phyloP scores from a whole-genome alignment of 2,113 vertebrate species.

The Megatriorchis doriae region DNA sequence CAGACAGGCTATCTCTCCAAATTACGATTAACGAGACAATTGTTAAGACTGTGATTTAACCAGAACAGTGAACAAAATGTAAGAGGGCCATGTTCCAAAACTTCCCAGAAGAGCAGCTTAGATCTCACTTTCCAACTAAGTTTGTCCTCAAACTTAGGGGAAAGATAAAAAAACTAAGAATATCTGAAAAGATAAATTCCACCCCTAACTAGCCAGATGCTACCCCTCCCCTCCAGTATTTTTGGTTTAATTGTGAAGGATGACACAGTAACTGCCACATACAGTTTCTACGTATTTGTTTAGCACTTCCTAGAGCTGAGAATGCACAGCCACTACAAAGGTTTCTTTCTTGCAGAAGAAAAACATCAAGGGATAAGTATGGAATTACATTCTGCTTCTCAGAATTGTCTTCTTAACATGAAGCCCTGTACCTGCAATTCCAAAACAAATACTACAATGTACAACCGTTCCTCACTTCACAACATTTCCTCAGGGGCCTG shows the following conservation, averaged over 20 bases:
- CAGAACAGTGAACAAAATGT: background rate
- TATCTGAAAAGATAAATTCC: background rate
- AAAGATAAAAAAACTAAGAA: background rate
- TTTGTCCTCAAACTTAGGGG: background rate
- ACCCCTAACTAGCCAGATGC: background rate
- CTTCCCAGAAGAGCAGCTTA: background rate
- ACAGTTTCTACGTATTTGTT: background rate
- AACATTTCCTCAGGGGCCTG: background rate
- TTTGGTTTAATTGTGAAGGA: background rate
- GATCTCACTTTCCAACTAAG: background rate
- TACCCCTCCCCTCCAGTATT: background rate
- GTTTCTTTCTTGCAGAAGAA: background rate
- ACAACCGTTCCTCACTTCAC: background rate
- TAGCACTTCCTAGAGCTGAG: background rate
- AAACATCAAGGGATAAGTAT: background rate
- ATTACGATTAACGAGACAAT: background rate
- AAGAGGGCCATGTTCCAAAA: background rate
- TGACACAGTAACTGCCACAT: rapidly evolving
- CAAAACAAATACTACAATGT: background rate
- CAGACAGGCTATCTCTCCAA: background rate
- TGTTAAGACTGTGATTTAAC: background rate
- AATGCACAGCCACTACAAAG: background rate
- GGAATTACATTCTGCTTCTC: background rate
- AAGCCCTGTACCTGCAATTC: background rate
- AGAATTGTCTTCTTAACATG: background rate